Conservation (phyloP, 1,140 invertebrate genomes). For the Drosophila tsacasi region DNA sequence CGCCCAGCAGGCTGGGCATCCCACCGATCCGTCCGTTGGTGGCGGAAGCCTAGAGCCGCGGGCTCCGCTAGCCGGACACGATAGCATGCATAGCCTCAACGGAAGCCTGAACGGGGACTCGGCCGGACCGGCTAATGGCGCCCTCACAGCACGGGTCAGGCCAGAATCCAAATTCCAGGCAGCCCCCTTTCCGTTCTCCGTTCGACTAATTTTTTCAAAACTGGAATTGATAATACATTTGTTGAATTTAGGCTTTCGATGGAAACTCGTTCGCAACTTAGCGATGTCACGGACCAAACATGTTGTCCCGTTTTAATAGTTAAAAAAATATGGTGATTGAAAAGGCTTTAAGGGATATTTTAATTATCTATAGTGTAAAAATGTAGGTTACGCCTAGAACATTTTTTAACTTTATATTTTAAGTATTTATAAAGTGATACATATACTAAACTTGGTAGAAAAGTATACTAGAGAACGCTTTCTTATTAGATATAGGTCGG, state of each 20-base stretch:
- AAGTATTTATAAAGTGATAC: too few relatives aligned
- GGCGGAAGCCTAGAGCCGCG: conserved; percentile 36
- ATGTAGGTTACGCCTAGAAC: not conserved
- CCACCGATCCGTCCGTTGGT: conserved; percentile 33
- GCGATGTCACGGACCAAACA: not conserved
- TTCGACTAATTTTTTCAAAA: conserved; percentile 1
- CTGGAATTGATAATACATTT: conserved; percentile 13
- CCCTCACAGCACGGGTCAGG: conserved; percentile 73
- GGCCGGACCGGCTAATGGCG: conserved; percentile 38
- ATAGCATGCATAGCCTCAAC: conserved; percentile 70
- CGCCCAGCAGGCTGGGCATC: conserved; percentile 38
- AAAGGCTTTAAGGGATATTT: not conserved
- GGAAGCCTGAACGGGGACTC: conserved; percentile 54
- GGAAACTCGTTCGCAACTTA: not conserved
- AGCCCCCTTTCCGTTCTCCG: not conserved
- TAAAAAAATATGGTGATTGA: not conserved
- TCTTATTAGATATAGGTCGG: too few relatives aligned
- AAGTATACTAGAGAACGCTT: too few relatives aligned
- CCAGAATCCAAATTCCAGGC: not conserved
- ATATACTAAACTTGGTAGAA: too few relatives aligned
- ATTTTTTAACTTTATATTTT: too few relatives aligned
- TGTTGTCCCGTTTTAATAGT: not conserved
- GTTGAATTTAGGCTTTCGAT: not conserved
- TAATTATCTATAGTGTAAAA: not conserved
- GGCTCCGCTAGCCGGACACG: conserved; percentile 66